Evolutionary conservation across 2,113 vertebrate genomes (phyloP), one percentile per base, ranked within the genome.

Genomic region (Proteles cristata): DNA sequence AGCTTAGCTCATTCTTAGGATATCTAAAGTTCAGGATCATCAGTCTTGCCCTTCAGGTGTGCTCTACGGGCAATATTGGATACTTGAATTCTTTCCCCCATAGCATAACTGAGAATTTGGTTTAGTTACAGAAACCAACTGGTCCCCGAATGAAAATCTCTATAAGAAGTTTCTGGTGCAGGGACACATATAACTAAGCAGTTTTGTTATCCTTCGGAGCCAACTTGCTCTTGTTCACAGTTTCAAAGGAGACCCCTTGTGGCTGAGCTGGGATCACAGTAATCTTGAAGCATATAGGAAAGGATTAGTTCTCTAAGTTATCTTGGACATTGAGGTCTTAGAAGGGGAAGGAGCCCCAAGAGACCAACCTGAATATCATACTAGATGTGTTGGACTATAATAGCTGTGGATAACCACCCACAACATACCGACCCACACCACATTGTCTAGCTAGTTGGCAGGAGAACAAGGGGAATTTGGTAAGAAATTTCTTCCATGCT

Each of bases 341-440:
- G 88, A 82, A 91, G 58, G 65, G n/a, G 16, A 88, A 96, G 80
- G 25, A 33, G 15, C 39, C 28, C 53, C 21, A 85, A 79, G 86
- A 93, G 14, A 96, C 43, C n/a, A 96, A 88, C 4, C 50, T 85
- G n/a, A 90, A 96, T 81, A 79, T 94, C 55, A 91, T 66, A 80
- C 33, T 63, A 69, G 26, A 19, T 86, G n/a, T 76, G 31, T 66
- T 90, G 68, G 25, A n/a, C 33, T 83, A 25, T 21, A 90, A 88
- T 21, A 93, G 19, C 55, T 58, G 7, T 81, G 77, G 55, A 53
- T 31, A 90, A 79, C 39, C 14, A 26, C 39, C 8, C 23, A 35
- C 1, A 28, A 5, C 25, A 53, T 31, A 90, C 66, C 39, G 10
- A 26, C 39, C 8, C 23, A 35, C 1, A 28, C 8, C 25, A 11